Percentiles rank a stretch among this genome's conserved stretches.
Evolutionary conservation across 2,797 vertebrate genomes (phyloP).

Genomic region (Paedocypris micromegethes): DNA sequence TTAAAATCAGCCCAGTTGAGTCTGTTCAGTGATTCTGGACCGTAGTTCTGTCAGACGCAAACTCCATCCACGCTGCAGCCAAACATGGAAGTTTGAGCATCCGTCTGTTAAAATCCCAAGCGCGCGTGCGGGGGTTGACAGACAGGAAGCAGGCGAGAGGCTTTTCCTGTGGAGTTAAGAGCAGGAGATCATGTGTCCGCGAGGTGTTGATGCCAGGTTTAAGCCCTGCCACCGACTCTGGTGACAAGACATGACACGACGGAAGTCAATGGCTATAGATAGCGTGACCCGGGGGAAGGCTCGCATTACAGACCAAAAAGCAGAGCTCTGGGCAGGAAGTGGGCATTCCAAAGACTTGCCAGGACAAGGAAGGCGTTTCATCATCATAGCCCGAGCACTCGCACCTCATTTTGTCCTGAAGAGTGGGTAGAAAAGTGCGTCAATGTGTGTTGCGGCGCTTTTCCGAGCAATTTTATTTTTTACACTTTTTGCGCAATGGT

Average conservation of each 20-base stretch:
- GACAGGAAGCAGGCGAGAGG: constrained; percentile 34
- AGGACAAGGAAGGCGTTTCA: neutral
- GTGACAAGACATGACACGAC: constrained; percentile 60
- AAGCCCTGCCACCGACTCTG: constrained; percentile 58
- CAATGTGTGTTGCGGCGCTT: constrained; percentile 33
- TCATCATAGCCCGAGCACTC: neutral
- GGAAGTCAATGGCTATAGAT: constrained; percentile 68
- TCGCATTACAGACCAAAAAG: constrained; percentile 51
- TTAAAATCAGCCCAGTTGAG: too few species aligned
- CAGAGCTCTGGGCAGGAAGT: constrained; percentile 7
- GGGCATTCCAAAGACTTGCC: neutral
- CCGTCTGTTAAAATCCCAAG: constrained; percentile 21
- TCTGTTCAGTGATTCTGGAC: too few species aligned
- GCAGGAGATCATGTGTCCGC: constrained; percentile 61
- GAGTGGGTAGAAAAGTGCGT: constrained; percentile 37
- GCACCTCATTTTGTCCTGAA: constrained; percentile 15
- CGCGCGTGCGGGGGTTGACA: constrained; percentile 24
- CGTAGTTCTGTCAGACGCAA: too few species aligned
- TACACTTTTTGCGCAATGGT: too few species aligned
- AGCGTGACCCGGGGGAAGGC: constrained; percentile 51
- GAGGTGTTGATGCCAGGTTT: constrained; percentile 65
- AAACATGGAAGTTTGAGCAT: too few species aligned
- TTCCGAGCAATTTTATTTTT: constrained; percentile 1
- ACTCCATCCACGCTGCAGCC: too few species aligned
- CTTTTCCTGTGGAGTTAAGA: constrained; percentile 60